Evolutionary conservation across 2,888 invertebrate genomes (phyloP), one percentile per base, ranked within the genome.

Genomic region (Cylindroiulus punctatus): DNA sequence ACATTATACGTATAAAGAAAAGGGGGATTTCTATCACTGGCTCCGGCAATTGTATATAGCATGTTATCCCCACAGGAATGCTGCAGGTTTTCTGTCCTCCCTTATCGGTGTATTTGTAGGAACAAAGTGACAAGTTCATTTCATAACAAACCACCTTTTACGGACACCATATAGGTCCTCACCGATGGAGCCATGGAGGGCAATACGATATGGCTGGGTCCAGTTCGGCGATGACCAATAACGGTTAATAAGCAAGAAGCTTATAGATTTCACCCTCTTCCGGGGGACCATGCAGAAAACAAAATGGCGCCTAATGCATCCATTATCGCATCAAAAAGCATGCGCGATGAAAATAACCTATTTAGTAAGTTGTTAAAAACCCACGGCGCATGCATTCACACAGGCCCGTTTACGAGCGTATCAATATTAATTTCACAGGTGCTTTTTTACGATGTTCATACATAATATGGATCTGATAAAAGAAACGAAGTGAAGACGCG

Each of bases 301-400:
- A 76, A 76, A 32, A 76, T 76, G 76, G 76, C 76, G 76, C 14
- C 76, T 76, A 76, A 76, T 76, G 76, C 26, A 76, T 76, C 76
- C 76, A 76, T 76, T 76, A 76, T 76, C 76, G 76, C 30, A 76
- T 76, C 76, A 76, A 76, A 76, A 76, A 76, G 76, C 76, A 30
- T 17, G 76, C 76, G 14, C 30, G 76, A 76, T 76, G 32, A 32
- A 76, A 76, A 76, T 76, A 76, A 30, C 76, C 76, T 76, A 76
- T 76, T 76, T 76, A 76, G 76, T 76, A 76, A 76, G 76, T 76
- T 76, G 76, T 76, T 76, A 76, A 76, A 76, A 76, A 76, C 30
- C 76, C 26, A 76, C 76, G 30, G 12, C 30, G 76, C 76, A 76
- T 76, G 30, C 76, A 44, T 44, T 8, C 14, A 26, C n/a, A 32